Conservation (phyloP, 2,888 invertebrate genomes). For the Scrobipalpa atriplicella region DNA sequence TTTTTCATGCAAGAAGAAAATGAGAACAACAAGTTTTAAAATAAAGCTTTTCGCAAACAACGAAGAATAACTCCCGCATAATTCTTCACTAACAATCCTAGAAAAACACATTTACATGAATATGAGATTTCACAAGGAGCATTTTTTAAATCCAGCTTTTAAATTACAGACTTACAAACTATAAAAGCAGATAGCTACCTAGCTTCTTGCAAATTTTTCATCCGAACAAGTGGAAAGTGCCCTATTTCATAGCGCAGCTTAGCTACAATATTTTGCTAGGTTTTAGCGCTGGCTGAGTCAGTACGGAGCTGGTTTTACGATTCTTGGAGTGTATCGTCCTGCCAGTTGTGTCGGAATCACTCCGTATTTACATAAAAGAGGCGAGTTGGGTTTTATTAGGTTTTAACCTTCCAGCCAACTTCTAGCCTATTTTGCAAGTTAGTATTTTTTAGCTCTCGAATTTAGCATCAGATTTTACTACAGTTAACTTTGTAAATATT, state of each 20-base stretch:
- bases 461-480: neutral
- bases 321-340: conserved; percentile 45
- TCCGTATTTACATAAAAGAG: conserved; percentile 54
- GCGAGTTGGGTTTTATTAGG: conserved; percentile 49
- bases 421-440: conserved; percentile 29
- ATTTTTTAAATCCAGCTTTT: conserved; percentile 17
- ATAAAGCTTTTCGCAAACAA: neutral
- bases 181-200: conserved; percentile 16
- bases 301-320: conserved; percentile 45
- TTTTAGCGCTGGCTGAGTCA: conserved; percentile 36
- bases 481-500: no score
- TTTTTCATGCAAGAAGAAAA: neutral
- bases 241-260: conserved; percentile 29
- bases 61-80: conserved; percentile 5
- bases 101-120: conserved; percentile 15
- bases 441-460: neutral
- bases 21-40: neutral
- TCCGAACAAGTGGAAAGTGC: conserved; percentile 14
- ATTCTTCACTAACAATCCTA: conserved; percentile 1
- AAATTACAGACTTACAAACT: conserved; percentile 20
- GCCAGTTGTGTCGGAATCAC: conserved; percentile 44
- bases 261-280: conserved; percentile 26
- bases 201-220: conserved; percentile 18
- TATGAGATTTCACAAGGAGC: conserved; percentile 9
- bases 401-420: conserved; percentile 40